Evolutionary conservation across 2,888 invertebrate species (phyloP), one percentile per base, ranked within the genome.

Genomic region (Dendrolimus houi): DNA sequence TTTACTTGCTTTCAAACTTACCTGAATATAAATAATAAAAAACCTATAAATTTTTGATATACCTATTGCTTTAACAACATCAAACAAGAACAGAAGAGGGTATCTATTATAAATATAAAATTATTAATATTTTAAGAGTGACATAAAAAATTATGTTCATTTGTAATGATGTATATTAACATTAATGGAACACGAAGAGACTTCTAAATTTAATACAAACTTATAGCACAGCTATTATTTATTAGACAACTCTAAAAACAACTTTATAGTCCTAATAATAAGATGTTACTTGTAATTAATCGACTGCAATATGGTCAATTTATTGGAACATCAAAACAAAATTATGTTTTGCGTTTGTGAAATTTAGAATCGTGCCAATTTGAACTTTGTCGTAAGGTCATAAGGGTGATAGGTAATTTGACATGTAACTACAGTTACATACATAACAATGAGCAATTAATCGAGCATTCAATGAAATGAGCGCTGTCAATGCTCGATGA

Each of bases 381-480:
- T 41, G 3, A 9, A 8, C 8, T 54, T 52, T 52, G 14, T 55
- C 7, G 8, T 55, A 7, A 10, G 2, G 52, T 0, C 52, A 40
- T 47, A 47, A 40, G 54, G n/a, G n/a, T n/a, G 13, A 54, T 17
- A 41, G 14, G 12, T 40, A 8, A 54, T 41, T 10, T 14, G 29
- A 29, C 3, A 29, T 3, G 6, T 2, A 6, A 41, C 1, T n/a
- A 9, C n/a, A 29, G 14, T 47, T 29, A 9, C 52, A 8, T 40
- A 57, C 10, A 54, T 71, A 72, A 74, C 77, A 77, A 74, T 68
- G 69, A 71, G 63, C 72, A 77, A 80, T 80, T 81, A 81, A 83
- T 81, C 81, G 77, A 75, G 47, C 75, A 78, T 76, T 74, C 72
- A 78, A 79, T 79, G 77, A 77, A 72, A 70, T 67, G 70, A 75